Percentiles rank a stretch among this genome's conserved stretches.
phyloP scores from a whole-genome alignment of 2,797 vertebrate genomes.

The Adrianichthys oophorus region DNA sequence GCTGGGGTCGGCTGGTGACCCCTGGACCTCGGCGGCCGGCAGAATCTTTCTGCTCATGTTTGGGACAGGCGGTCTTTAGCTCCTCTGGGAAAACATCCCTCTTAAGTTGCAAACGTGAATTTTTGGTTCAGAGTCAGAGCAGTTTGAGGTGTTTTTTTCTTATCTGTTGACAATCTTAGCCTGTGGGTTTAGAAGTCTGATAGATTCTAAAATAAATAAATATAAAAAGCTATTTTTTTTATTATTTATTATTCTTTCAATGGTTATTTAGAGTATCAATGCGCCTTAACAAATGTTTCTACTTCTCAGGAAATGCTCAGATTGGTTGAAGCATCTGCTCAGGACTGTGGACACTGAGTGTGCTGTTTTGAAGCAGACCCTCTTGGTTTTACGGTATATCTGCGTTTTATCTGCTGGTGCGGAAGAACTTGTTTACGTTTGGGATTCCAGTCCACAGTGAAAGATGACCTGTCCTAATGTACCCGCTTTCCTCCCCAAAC shows the following conservation, averaged over 20 bases:
- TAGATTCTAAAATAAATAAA: not conserved
- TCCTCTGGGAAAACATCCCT: constrained; percentile 21
- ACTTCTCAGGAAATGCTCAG: too few species aligned
- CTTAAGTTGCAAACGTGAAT: not conserved
- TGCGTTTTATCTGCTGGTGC: constrained; percentile 70
- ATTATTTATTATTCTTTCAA: too few species aligned
- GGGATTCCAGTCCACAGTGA: constrained; percentile 69
- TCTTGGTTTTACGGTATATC: constrained; percentile 59
- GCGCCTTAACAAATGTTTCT: too few species aligned
- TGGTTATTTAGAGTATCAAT: too few species aligned
- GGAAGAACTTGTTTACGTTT: constrained; percentile 72
- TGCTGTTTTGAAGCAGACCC: constrained; percentile 41
- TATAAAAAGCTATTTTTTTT: too few species aligned
- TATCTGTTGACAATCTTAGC: too few species aligned
- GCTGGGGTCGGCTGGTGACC: constrained; percentile 48
- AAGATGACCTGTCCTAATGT: constrained; percentile 71
- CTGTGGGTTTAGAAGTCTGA: not conserved
- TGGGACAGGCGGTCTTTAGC: constrained; percentile 1
- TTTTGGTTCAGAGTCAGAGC: constrained; percentile 17
- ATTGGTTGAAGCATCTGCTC: not conserved
- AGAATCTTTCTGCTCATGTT: constrained; percentile 15
- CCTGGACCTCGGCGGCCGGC: constrained; percentile 21
- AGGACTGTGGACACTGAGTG: constrained; percentile 1
- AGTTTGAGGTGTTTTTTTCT: too few species aligned
- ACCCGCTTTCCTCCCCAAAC: constrained; percentile 67